Conservation (phyloP, 2,113 vertebrate genomes). For the Myxocyprinus asiaticus region DNA sequence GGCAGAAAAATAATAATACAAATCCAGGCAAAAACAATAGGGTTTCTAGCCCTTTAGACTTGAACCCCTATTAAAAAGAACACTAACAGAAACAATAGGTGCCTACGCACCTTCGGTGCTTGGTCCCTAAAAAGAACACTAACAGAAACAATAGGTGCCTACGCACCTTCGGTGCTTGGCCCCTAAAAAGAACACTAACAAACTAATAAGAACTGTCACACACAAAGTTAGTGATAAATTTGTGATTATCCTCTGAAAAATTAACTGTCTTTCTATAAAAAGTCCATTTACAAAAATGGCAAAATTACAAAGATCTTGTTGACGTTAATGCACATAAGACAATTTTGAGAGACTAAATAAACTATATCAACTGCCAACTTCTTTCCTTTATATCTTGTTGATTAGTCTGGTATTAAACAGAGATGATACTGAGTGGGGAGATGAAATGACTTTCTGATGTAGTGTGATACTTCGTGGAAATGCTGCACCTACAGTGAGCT, state of each 20-base stretch:
- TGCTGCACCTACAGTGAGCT: not conserved
- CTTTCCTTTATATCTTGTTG: constrained; percentile 1
- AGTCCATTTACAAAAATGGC: not conserved
- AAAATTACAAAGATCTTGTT: not conserved
- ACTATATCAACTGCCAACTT: not conserved
- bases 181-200: too few species aligned
- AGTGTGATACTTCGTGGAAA: constrained; percentile 21
- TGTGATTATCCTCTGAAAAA: not conserved
- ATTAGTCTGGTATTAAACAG: constrained; percentile 15
- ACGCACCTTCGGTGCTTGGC: too few species aligned
- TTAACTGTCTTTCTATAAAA: not conserved
- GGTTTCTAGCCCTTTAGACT: too few species aligned
- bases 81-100: too few species aligned
- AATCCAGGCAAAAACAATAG: too few species aligned
- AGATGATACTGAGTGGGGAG: not conserved
- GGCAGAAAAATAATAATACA: too few species aligned
- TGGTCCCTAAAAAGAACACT: too few species aligned
- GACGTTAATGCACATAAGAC: not conserved
- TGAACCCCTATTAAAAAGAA: too few species aligned
- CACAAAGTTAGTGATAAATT: too few species aligned
- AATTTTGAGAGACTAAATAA: not conserved
- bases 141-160: too few species aligned
- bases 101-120: too few species aligned
- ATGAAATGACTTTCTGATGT: constrained; percentile 21
- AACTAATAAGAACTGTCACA: too few species aligned